Percentiles rank a stretch among this genome's conserved stretches.
Conservation (phyloP, 2,888 invertebrate genomes). For the Lepidochitona cinerea region DNA sequence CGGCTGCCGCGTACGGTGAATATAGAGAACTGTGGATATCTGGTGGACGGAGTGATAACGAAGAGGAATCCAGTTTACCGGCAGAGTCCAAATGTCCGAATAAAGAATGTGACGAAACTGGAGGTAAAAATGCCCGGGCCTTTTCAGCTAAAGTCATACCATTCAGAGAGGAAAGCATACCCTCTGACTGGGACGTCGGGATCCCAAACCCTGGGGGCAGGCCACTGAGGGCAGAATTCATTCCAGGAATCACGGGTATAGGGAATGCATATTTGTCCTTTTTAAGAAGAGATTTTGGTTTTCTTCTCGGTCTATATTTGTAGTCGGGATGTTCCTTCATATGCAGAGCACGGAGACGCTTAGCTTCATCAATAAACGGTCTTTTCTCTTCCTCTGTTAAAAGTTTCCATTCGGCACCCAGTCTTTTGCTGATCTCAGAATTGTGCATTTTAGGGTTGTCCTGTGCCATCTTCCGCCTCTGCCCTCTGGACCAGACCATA, state of each 20-base stretch:
- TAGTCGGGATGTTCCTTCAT: slow-evolving; percentile 99
- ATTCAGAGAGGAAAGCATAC: not conserved
- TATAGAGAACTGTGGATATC: slow-evolving; percentile 37
- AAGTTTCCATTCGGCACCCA: slow-evolving; percentile 99
- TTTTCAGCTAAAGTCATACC: slow-evolving; percentile 30
- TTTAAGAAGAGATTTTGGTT: slow-evolving; percentile 89
- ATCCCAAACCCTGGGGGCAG: slow-evolving; percentile 11
- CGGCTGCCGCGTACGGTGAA: slow-evolving; percentile 51
- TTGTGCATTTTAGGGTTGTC: slow-evolving; percentile 99
- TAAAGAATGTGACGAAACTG: slow-evolving; percentile 45
- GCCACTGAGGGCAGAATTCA: slow-evolving; percentile 39
- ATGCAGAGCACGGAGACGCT: slow-evolving; percentile 94
- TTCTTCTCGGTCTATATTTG: slow-evolving; percentile 95
- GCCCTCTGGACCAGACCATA: slow-evolving; percentile 96
- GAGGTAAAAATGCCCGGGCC: slow-evolving; percentile 52
- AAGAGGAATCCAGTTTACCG: slow-evolving; percentile 36
- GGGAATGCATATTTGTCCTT: slow-evolving; percentile 82
- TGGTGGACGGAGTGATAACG: slow-evolving; percentile 22
- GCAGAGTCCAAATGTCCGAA: slow-evolving; percentile 51
- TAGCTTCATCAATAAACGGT: slow-evolving; percentile 99
- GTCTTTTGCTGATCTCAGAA: slow-evolving; percentile 95
- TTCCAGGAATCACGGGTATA: slow-evolving; percentile 57
- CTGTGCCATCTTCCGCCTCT: slow-evolving; percentile 97
- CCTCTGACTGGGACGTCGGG: slow-evolving; percentile 8
- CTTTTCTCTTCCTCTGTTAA: slow-evolving; percentile 95